These are phyloP conservation scores for Rhodeus uyekii DNA, from an alignment of 2,797 vertebrate genomes.

Conservation along the genomic window DNA sequence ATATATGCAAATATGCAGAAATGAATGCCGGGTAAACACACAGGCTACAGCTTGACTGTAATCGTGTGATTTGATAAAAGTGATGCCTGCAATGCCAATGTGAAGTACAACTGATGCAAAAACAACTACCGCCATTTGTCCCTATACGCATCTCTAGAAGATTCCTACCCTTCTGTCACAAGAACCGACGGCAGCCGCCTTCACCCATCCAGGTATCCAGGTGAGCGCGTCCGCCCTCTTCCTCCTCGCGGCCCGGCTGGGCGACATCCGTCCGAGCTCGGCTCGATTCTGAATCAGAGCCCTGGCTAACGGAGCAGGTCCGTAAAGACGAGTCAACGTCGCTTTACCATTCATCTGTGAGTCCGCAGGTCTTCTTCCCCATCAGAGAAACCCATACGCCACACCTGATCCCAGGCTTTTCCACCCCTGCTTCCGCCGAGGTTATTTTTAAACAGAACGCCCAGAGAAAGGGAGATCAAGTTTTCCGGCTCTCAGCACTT, in stretches of 20 bases:
- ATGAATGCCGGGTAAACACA: background rate
- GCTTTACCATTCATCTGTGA: conserved; percentile 29
- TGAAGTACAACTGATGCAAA: background rate
- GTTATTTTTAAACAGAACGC: conserved; percentile 73
- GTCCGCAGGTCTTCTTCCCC: conserved; percentile 20
- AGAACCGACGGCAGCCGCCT: background rate
- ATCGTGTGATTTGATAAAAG: background rate
- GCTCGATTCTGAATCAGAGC: conserved; percentile 47
- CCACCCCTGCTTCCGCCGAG: conserved; percentile 46
- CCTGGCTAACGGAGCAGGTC: background rate
- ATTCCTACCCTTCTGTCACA: background rate
- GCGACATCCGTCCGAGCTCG: conserved; percentile 64
- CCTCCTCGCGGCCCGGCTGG: conserved; percentile 54
- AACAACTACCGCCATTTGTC: background rate
- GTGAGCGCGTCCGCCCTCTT: conserved; percentile 60
- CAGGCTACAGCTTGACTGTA: background rate
- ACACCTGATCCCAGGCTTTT: conserved; percentile 43
- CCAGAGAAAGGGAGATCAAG: conserved; percentile 70
- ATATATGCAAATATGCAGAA: conserved; percentile 3
- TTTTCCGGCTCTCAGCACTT: conserved; percentile 76
- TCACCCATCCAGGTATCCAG: conserved; percentile 72
- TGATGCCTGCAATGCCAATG: background rate
- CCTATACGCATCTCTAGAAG: background rate
- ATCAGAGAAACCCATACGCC: conserved; percentile 21
- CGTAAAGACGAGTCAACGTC: background rate